Percentiles rank a stretch among this genome's conserved stretches.
These are phyloP conservation scores for Smutsia temminckii DNA, from an alignment of 2,797 vertebrate genomes.

Conservation along the genomic window DNA sequence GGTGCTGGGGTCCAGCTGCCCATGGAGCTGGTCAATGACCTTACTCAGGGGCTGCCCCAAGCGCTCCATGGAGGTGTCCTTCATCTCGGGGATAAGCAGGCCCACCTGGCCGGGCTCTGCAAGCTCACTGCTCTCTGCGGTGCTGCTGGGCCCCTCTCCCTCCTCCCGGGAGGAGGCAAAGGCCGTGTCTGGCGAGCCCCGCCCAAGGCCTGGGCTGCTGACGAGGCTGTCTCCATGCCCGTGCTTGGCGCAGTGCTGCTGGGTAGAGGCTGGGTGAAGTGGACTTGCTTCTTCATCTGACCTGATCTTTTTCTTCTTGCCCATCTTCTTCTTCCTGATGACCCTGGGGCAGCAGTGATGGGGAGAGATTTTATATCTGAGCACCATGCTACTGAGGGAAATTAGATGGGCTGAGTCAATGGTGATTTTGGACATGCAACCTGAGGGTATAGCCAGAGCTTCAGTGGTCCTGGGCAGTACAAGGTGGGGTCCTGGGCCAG, in stretches of 20 bases:
- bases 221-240: not conserved
- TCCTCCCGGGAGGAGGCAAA: not conserved
- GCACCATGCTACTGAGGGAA: not conserved
- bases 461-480: not conserved
- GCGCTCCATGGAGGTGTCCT: conserved; percentile 94
- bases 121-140: accelerated
- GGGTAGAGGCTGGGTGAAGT: accelerated
- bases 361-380: not conserved
- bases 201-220: conserved; percentile 66
- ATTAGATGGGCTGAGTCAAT: not conserved
- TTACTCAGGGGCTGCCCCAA: conserved; percentile 92
- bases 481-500: not conserved
- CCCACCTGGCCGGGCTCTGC: conserved; percentile 78
- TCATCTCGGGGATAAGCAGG: conserved; percentile 91
- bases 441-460: not conserved
- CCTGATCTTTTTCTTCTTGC: conserved; percentile 91
- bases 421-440: not conserved
- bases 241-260: not conserved
- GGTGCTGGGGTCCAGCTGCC: conserved; percentile 85
- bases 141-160: accelerated
- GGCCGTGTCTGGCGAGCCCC: accelerated
- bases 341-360: conserved; percentile 84
- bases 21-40: conserved; percentile 91
- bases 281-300: conserved; percentile 82
- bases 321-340: conserved; percentile 91